phyloP scores from a whole-genome alignment of 30 jellyfish, hydroid and myxozoan genomes.

The Morbakka virulenta region DNA sequence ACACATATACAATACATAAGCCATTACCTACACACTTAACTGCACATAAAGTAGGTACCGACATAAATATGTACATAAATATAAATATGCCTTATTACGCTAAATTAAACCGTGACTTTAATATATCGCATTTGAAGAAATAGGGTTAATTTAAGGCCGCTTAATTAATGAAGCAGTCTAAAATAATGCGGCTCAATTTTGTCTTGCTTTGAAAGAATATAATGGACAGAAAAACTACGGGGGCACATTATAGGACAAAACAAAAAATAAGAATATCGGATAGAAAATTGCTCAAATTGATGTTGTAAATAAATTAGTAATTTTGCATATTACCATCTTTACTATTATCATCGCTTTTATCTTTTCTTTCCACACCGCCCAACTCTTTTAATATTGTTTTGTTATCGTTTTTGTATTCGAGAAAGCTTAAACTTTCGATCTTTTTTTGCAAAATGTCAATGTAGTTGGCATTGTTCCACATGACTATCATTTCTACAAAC shows the following conservation, averaged over 20 bases:
- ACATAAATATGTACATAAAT: no score
- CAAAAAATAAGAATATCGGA: not conserved
- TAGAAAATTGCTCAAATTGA: not conserved
- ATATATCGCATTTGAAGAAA: not conserved
- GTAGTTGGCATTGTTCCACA: not conserved
- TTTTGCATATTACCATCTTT: not conserved
- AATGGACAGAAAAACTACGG: not conserved
- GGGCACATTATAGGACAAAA: not conserved
- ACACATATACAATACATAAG: no score
- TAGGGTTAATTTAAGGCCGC: not conserved
- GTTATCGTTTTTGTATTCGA: not conserved
- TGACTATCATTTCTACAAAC: not conserved
- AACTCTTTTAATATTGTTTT: not conserved
- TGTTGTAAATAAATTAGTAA: no score
- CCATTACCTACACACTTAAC: no score
- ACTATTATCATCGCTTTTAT: not conserved
- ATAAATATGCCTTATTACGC: not conserved
- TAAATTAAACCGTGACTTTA: not conserved
- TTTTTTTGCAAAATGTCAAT: not conserved
- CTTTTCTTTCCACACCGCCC: not conserved
- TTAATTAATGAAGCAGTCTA: not conserved
- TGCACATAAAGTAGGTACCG: no score
- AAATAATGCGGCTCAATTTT: not conserved
- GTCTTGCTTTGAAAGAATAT: not conserved
- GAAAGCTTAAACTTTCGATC: not conserved